These are phyloP conservation scores for Heteromyza rotundicornis DNA, from an alignment of 2,888 invertebrate genomes.

Conservation along the genomic window DNA sequence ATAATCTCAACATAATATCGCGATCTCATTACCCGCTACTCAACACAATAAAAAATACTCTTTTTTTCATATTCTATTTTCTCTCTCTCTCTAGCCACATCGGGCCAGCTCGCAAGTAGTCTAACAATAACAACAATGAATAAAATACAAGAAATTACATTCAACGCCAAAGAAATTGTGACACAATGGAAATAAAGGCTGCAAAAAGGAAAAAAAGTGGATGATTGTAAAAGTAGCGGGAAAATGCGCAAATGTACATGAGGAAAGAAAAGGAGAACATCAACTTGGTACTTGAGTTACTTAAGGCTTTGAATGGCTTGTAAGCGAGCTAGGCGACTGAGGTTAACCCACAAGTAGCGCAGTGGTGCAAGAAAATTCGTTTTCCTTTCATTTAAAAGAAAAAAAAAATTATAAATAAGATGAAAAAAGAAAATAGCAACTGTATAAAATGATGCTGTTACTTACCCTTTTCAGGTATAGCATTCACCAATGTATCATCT, in stretches of 20 bases:
- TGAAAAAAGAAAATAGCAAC: not conserved
- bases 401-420: conserved; percentile 7
- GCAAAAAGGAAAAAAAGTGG: not conserved
- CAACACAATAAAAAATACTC: not conserved
- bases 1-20: conserved; percentile 17
- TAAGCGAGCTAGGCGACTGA: not conserved
- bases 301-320: conserved; percentile 4
- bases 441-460: conserved; percentile 12
- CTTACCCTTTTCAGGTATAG: conserved; percentile 62
- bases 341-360: not conserved
- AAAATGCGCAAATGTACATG: not conserved
- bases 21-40: conserved; percentile 11
- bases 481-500: conserved; percentile 59
- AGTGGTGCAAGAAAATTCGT: not conserved
- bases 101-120: no score
- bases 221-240: not conserved
- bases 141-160: conserved; percentile 3
- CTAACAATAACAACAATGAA: not conserved
- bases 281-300: conserved; percentile 11
- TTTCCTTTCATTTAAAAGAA: not conserved
- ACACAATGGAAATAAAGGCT: not conserved
- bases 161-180: not conserved
- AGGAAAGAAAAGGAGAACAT: not conserved
- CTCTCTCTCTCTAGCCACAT: no score
- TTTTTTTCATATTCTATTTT: no score